Evolutionary conservation across 64 coral and sea anemone genomes (phyloP).

Genomic region (Dendrophyllia cribrosa): DNA sequence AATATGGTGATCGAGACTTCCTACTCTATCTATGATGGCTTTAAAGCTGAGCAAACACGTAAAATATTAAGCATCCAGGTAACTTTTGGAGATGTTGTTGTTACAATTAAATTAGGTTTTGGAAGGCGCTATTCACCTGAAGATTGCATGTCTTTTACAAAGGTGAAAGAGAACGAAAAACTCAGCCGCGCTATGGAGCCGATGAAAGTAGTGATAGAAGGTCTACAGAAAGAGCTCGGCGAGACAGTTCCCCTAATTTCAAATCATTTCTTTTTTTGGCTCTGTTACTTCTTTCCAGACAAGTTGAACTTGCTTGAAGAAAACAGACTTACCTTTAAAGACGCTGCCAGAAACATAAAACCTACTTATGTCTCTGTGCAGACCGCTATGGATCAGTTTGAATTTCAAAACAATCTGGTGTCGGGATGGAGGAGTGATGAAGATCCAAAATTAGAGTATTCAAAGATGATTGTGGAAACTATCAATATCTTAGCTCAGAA

Average conservation of each 20-base stretch:
- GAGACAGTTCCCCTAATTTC: neutral
- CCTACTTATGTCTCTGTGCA: neutral
- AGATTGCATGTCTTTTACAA: conserved; percentile 18
- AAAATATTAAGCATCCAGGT: conserved; percentile 18
- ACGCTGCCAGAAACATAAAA: neutral
- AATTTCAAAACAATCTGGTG: neutral
- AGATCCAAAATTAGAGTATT: neutral
- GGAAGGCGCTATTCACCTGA: neutral
- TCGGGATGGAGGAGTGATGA: neutral
- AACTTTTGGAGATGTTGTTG: conserved; percentile 57
- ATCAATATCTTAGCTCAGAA: conserved; percentile 17
- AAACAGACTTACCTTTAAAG: conserved; percentile 30
- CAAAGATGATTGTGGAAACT: conserved; percentile 16
- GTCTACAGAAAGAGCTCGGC: conserved; percentile 38
- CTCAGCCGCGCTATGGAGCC: neutral
- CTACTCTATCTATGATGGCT: neutral
- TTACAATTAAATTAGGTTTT: neutral
- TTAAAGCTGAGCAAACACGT: neutral
- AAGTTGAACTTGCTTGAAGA: neutral
- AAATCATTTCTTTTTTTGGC: conserved; percentile 32
- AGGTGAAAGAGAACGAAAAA: neutral
- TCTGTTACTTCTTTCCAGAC: conserved; percentile 5
- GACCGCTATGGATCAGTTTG: neutral
- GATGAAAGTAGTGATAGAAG: neutral
- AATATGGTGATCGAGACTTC: conserved; percentile 28